phyloP scores from a whole-genome alignment of 2,888 invertebrate species.

The Tenthredo notha region DNA sequence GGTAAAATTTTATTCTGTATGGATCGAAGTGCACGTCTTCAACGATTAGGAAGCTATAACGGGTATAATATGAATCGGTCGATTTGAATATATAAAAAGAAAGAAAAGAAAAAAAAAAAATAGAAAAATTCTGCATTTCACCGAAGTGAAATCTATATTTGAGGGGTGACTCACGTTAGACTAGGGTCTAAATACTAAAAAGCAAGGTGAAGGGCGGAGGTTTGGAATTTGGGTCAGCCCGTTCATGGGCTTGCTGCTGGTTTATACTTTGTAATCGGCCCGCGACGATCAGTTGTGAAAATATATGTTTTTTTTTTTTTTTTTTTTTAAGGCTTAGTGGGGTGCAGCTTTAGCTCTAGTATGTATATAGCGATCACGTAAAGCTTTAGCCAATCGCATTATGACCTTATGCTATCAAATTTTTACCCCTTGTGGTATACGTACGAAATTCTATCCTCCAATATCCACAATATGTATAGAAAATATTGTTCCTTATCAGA shows the following conservation, averaged over 20 bases:
- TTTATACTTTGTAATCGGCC: constrained; percentile 44
- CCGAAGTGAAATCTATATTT: constrained; percentile 11
- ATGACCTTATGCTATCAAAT: not conserved
- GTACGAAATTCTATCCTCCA: not conserved
- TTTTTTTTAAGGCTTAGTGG: not conserved
- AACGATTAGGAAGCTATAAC: too few species aligned
- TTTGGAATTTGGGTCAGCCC: constrained; percentile 50
- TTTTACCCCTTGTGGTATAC: not conserved
- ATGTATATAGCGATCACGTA: not conserved
- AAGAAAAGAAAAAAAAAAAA: too few species aligned
- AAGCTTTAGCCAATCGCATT: constrained; percentile 16
- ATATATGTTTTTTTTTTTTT: constrained; percentile 17
- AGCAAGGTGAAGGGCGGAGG: constrained; percentile 52
- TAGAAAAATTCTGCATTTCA: constrained; percentile 13
- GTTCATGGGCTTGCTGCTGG: constrained; percentile 33
- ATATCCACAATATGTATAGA: not conserved
- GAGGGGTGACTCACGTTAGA: constrained; percentile 43
- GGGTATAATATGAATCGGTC: not conserved
- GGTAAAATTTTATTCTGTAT: not conserved
- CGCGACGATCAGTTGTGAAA: constrained; percentile 48
- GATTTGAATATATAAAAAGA: not conserved
- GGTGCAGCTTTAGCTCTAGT: constrained; percentile 3
- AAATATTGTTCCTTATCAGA: not conserved
- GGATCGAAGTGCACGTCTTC: not conserved
- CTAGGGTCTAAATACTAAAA: constrained; percentile 1